Evolutionary conservation across 2,888 invertebrate genomes (phyloP).

Genomic region (Philopedon plagiatum): DNA sequence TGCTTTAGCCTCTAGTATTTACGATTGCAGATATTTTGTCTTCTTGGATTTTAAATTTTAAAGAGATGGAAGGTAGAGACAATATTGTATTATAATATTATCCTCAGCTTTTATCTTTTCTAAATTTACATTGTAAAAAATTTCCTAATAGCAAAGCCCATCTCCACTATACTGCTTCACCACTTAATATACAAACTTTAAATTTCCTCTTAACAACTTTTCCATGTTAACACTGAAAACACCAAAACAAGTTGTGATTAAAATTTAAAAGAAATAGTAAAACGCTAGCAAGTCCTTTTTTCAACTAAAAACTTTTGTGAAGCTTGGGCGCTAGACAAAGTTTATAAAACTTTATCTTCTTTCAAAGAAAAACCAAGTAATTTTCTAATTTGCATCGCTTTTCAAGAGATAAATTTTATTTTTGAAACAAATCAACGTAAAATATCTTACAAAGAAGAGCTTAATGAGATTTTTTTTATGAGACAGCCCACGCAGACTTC

Average conservation of each 20-base stretch:
- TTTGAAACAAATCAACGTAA: conserved; percentile 4
- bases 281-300: not conserved
- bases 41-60: no score
- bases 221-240: not conserved
- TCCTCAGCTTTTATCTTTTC: not conserved
- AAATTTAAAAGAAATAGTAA: not conserved
- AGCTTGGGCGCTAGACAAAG: conserved; percentile 29
- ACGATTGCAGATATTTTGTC: no score
- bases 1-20: no score
- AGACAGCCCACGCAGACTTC: no score
- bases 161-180: not conserved
- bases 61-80: no score
- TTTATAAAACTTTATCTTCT: conserved; percentile 10
- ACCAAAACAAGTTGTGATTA: conserved; percentile 6
- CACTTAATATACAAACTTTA: not conserved
- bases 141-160: not conserved
- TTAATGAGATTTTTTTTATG: no score
- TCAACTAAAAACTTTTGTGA: not conserved
- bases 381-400: conserved; percentile 35
- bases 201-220: not conserved
- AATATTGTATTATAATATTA: no score
- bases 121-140: not conserved
- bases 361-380: conserved; percentile 21
- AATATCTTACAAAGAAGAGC: no score
- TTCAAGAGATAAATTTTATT: conserved; percentile 24